Evolutionary conservation across 2,797 vertebrate species (phyloP).

Genomic region (Okamejei kenojei): DNA sequence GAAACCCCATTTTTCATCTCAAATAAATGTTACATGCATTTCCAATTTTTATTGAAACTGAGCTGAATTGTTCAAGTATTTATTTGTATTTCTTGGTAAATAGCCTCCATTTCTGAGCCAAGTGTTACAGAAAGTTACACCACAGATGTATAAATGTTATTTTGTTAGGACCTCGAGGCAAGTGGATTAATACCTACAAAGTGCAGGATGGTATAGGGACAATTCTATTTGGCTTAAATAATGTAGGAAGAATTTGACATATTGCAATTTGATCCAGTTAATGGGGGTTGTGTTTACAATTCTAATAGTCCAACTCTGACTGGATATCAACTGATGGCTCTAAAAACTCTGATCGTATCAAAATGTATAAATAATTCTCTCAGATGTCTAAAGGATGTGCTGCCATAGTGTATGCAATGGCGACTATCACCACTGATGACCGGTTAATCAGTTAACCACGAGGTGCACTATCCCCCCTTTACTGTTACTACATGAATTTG

Average conservation of each 20-base stretch:
- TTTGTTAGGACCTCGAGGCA: background rate
- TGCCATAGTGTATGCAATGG: no score
- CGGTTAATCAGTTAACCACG: no score
- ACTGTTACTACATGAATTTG: no score
- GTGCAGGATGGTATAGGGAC: background rate
- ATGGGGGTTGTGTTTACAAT: background rate
- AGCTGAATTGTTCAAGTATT: background rate
- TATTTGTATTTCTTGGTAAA: background rate
- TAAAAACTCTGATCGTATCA: no score
- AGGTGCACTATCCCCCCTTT: no score
- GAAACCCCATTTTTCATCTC: slow-evolving; percentile 28
- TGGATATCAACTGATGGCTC: no score
- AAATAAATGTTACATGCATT: slow-evolving; percentile 2
- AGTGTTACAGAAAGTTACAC: background rate
- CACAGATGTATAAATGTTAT: background rate
- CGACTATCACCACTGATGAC: no score
- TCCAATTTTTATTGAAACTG: slow-evolving; percentile 28
- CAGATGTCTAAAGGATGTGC: no score
- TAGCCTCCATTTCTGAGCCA: no score
- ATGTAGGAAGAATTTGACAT: background rate
- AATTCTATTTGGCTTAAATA: background rate
- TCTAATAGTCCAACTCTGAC: no score
- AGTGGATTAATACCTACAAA: no score
- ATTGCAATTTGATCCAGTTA: background rate
- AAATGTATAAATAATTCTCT: no score